A percentile compares a stretch with the other conserved stretches of the same genome.
These are phyloP conservation scores for Paralinhomoeus sp. DNA, from an alignment of 2,888 invertebrate species.

Conservation along the genomic window DNA sequence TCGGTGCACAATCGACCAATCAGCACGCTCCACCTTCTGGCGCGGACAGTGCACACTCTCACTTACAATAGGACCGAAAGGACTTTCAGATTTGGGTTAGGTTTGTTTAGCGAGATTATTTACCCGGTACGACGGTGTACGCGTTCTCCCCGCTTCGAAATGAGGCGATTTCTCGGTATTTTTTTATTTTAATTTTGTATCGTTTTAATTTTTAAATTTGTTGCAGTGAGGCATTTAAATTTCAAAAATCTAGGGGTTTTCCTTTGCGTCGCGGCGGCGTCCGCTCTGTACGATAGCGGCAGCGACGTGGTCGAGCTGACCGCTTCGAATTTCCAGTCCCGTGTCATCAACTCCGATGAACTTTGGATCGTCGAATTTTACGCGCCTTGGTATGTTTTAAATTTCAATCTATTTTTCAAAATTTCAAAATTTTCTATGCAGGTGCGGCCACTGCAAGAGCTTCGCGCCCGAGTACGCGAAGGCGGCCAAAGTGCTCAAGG, in stretches of 20 bases:
- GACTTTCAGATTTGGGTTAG: too few species aligned
- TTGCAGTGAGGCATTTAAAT: not conserved
- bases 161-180: too few species aligned
- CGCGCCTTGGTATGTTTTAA: constrained; percentile 74
- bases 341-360: constrained; percentile 56
- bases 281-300: not conserved
- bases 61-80: too few species aligned
- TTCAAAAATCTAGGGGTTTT: not conserved
- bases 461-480: constrained; percentile 80
- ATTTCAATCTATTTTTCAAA: not conserved
- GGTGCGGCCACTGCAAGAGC: constrained; percentile 46
- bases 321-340: constrained; percentile 58
- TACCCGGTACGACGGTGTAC: too few species aligned
- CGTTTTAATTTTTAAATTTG: not conserved
- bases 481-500: constrained; percentile 71
- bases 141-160: too few species aligned
- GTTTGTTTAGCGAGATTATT: too few species aligned
- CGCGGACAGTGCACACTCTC: too few species aligned
- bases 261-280: not conserved
- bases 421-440: constrained; percentile 9
- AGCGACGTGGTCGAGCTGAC: constrained; percentile 63
- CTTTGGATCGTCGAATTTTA: constrained; percentile 88
- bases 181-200: not conserved
- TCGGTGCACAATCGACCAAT: too few species aligned
- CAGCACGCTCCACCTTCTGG: too few species aligned